Percentiles rank a stretch among this genome's conserved stretches.
Conservation (phyloP, 1,140 invertebrate genomes). For the Neodiprion fabricii region DNA sequence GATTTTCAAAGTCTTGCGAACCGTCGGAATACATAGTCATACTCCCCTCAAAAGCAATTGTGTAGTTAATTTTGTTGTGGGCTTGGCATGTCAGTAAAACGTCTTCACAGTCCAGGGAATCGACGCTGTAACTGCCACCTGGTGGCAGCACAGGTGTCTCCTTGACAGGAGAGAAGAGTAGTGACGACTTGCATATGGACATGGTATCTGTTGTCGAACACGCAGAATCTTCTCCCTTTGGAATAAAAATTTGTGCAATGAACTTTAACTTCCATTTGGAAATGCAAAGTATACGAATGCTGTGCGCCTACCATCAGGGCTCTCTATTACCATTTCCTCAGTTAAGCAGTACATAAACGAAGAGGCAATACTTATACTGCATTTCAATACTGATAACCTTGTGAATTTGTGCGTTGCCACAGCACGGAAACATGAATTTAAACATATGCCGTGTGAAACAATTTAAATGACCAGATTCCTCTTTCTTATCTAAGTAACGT, state of each 20-base stretch:
- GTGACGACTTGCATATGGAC: constrained; percentile 88
- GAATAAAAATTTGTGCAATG: constrained; percentile 31
- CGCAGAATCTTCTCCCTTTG: constrained; percentile 75
- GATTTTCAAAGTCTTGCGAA: constrained; percentile 74
- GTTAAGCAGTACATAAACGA: no score
- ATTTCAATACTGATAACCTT: no score
- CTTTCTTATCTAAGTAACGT: no score
- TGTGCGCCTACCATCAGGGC: constrained; percentile 24
- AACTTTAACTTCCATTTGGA: constrained; percentile 16
- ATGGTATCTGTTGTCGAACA: constrained; percentile 77
- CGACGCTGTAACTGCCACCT: constrained; percentile 81
- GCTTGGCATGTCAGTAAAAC: constrained; percentile 88
- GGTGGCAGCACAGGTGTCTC: constrained; percentile 74
- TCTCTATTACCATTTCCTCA: no score
- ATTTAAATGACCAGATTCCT: no score
- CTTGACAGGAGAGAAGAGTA: constrained; percentile 90
- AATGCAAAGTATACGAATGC: constrained; percentile 13
- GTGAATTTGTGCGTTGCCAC: no score
- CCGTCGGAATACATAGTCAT: constrained; percentile 85
- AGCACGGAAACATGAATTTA: no score
- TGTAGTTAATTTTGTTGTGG: constrained; percentile 91
- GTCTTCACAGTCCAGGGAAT: constrained; percentile 90
- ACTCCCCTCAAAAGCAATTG: constrained; percentile 91
- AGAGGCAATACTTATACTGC: no score
- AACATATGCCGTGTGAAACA: no score